Base-by-base conservation (phyloP, 2,797 vertebrate genomes). In the Salarias fasciatus region DNA sequence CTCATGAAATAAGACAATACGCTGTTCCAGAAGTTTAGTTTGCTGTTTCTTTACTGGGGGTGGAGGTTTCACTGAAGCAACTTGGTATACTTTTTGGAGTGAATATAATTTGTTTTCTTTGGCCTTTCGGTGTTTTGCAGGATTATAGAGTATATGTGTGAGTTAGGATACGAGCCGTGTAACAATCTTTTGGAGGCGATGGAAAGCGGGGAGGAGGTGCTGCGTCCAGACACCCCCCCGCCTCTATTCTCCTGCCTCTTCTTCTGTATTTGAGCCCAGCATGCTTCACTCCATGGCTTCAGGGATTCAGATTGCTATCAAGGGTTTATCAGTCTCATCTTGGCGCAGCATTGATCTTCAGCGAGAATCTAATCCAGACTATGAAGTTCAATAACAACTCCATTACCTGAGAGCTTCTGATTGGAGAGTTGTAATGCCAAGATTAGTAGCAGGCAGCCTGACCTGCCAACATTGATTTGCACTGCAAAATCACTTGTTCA, bases 331-430 rank as follows among this genome's bases (percentile, higher is more conserved):
- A 97, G 95, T 96, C 95, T 95, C 95, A 97, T 97, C 95, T 96
- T 95, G 93, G 94, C 88, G 92, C 94, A 86, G 94, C 96, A 97
- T 97, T 97, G 96, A 97, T 97, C 96, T 96, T 95, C 93, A 91
- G 95, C 92, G 93, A 95, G 95, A 96, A 97, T 97, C 96, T 97
- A 96, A 97, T 97, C 95, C 95, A 94, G 94, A 96, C 95, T 96
- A 97, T 97, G 96, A 97, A 97, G 96, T 96, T 96, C 95, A 97
- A 97, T 97, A 97, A 97, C 95, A 95, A 97, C 95, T 96, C 95
- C 95, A 97, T 97, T 97, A 97, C 95, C 96, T 95, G 95, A 89
- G 93, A 92, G 90, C 92, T 93, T 95, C 95, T 96, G 96, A 97
- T 97, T 97, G 96, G 96, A 94, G 95, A 94, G 90, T 94, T 95